Base-by-base conservation (phyloP, 2,888 invertebrate genomes). In the Acronicta psi region DNA sequence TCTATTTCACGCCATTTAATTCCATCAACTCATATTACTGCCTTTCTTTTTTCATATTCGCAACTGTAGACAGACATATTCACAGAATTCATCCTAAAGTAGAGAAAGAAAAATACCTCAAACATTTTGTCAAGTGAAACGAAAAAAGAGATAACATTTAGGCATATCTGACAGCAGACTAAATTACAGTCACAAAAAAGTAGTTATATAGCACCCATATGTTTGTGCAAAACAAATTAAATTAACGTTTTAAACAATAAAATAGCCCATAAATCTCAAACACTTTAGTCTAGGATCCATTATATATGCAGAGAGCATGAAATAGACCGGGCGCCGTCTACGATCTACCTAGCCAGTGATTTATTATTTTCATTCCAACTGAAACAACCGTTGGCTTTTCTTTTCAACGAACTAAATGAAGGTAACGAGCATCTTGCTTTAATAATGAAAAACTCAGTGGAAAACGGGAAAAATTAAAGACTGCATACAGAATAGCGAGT, bases 361-460 rank as follows among this genome's bases (percentile, higher is more conserved):
- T 92, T 90, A 92, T 89, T 88, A 85, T 82, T 88, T 88, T 89
- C 86, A 91, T 91, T 91, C 84, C 79, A 84, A 79, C 81, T 85
- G 84, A 82, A 87, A 88, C 88, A 89, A 90, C 84, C 67, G 61
- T 64, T 68, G 64, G 67, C 69, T 78, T 83, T 78, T 79, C 77
- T 84, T 85, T 86, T 85, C 76, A 72, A 67, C 71, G 70, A 81
- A 80, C 80, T 85, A 86, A 90, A 87, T 85, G 83, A 76, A 86
- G 81, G 85, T 88, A 90, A 90, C 88, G 87, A 89, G 88, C 85
- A 83, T 86, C 88, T 89, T 85, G 84, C 82, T 74, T 83, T 83
- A 80, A 86, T 87, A 89, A 90, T 85, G 42, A 83, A 82, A 86
- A 88, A 84, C 77, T 77, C 57, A 56, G 69, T 68, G 45, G 17